Evolutionary conservation across 2,797 vertebrate species (phyloP).

Genomic region (Eutrigla gurnardus): DNA sequence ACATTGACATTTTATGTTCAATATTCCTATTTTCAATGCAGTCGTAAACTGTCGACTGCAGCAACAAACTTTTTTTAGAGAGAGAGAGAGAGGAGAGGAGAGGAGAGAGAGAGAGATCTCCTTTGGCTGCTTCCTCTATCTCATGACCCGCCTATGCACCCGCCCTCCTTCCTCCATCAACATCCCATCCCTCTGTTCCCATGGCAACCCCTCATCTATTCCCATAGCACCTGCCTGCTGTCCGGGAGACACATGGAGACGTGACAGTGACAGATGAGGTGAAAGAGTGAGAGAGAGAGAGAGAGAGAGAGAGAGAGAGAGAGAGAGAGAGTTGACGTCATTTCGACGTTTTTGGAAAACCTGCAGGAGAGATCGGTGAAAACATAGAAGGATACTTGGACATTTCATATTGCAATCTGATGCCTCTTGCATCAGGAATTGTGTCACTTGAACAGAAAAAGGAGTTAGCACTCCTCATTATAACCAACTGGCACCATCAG

Average conservation of each 20-base stretch:
- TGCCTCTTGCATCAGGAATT: constrained; percentile 17
- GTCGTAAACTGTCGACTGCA: too few species aligned
- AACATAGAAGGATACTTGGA: constrained; percentile 42
- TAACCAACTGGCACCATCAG: not conserved
- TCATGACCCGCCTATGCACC: constrained; percentile 58
- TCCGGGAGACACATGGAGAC: constrained; percentile 72
- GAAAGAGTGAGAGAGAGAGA: constrained; percentile 47
- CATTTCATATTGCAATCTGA: constrained; percentile 27
- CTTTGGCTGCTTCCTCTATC: constrained; percentile 27
- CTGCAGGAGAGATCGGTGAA: constrained; percentile 63
- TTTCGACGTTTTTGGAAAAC: constrained; percentile 52
- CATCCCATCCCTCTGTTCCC: constrained; percentile 65
- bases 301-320: constrained; percentile 11
- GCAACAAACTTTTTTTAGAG: not conserved
- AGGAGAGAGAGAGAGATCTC: not conserved
- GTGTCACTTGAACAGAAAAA: constrained; percentile 18
- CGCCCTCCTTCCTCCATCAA: constrained; percentile 24
- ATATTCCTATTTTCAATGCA: too few species aligned
- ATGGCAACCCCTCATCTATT: constrained; percentile 74
- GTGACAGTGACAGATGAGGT: constrained; percentile 75
- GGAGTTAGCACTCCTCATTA: constrained; percentile 12
- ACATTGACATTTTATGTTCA: too few species aligned
- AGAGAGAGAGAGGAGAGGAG: not conserved
- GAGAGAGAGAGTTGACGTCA: constrained; percentile 40
- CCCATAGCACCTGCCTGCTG: constrained; percentile 78